A percentile compares a stretch with the other conserved stretches of the same genome.
These are phyloP conservation scores for Takifugu rubripes DNA, from an alignment of 2,797 vertebrate genomes.

Conservation along the genomic window DNA sequence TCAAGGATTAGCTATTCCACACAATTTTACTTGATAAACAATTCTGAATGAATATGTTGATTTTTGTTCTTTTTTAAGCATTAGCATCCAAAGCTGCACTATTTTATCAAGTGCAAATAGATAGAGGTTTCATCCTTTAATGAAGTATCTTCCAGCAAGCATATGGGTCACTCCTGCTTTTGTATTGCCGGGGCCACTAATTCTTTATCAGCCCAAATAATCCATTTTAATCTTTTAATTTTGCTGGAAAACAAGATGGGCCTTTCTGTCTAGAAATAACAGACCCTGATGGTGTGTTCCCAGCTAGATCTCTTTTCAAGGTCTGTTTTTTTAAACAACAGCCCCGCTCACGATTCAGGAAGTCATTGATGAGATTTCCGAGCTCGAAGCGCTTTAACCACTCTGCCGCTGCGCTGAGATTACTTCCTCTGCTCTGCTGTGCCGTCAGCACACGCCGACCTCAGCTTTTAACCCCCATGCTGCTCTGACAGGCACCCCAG, in stretches of 20 bases:
- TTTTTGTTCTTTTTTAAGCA: neutral
- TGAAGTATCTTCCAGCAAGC: slow-evolving; percentile 17
- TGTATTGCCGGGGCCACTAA: slow-evolving; percentile 16
- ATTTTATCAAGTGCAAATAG: slow-evolving; percentile 18
- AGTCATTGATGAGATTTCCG: slow-evolving; percentile 51
- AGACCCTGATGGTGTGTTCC: slow-evolving; percentile 6
- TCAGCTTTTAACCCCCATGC: slow-evolving; percentile 37
- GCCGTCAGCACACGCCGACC: slow-evolving; percentile 26
- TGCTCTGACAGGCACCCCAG: slow-evolving; percentile 25
- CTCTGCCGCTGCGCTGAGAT: slow-evolving; percentile 17
- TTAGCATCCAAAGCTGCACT: neutral
- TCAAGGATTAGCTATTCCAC: slow-evolving; percentile 17
- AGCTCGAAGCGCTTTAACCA: slow-evolving; percentile 37
- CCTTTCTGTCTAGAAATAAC: slow-evolving; percentile 21
- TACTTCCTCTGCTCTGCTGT: slow-evolving; percentile 42
- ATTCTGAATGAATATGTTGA: too few relatives aligned
- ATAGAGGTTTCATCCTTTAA: slow-evolving; percentile 11
- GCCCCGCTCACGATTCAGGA: slow-evolving; percentile 39
- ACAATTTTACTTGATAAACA: slow-evolving; percentile 20
- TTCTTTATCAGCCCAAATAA: slow-evolving; percentile 53
- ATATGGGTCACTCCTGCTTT: slow-evolving; percentile 46
- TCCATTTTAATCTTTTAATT: slow-evolving; percentile 50
- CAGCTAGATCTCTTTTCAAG: slow-evolving; percentile 10
- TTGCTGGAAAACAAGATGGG: slow-evolving; percentile 34
- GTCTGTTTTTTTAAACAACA: slow-evolving; percentile 19